These are phyloP conservation scores for Leptodirus hochenwartii DNA, from an alignment of 2,888 invertebrate species.

Conservation along the genomic window DNA sequence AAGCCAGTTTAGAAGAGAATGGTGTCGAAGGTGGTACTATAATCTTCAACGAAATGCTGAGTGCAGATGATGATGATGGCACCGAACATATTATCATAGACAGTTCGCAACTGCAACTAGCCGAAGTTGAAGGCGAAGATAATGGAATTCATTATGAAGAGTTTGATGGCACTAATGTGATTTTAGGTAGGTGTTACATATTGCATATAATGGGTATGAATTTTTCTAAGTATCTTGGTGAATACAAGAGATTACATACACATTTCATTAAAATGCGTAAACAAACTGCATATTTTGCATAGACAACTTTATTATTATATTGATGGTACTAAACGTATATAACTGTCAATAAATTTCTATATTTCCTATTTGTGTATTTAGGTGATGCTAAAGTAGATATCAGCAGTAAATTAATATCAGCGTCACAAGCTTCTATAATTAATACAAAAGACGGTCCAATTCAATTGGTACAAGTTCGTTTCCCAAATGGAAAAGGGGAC, in stretches of 20 bases:
- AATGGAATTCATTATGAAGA: constrained; percentile 14
- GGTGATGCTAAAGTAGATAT: no score
- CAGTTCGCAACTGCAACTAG: constrained; percentile 25
- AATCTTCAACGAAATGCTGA: constrained; percentile 14
- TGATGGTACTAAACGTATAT: no score
- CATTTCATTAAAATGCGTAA: no score
- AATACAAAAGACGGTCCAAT: constrained; percentile 26
- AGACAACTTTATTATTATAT: no score
- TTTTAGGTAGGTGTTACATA: no score
- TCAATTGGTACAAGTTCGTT: constrained; percentile 25
- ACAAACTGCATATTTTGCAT: no score
- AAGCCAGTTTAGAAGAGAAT: constrained; percentile 9
- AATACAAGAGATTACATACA: no score
- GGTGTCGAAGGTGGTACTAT: constrained; percentile 13
- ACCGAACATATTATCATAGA: constrained; percentile 26
- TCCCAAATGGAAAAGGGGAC: constrained; percentile 25
- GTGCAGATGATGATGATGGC: constrained; percentile 16
- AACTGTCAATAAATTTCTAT: no score
- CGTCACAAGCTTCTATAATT: constrained; percentile 25
- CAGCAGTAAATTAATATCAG: no score
- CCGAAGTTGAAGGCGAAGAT: constrained; percentile 17
- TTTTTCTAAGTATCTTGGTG: no score
- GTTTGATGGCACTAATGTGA: constrained; percentile 12
- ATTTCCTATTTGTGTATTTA: no score
- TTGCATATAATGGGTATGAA: no score